Conservation (phyloP, 1,140 invertebrate species). For the Leucophenga varia region DNA sequence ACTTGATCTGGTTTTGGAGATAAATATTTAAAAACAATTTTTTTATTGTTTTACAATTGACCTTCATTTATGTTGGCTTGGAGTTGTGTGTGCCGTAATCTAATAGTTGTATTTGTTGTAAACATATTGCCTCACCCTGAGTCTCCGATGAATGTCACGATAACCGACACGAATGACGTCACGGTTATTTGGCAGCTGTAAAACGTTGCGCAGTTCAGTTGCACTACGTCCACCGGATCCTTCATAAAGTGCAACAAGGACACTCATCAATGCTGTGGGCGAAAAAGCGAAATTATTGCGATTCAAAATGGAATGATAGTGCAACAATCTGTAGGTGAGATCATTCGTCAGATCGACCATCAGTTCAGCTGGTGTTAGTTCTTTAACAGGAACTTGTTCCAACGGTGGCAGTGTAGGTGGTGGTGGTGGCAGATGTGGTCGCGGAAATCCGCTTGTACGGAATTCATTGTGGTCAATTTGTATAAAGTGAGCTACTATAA, state of each 20-base stretch:
- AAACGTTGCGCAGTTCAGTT: constrained; percentile 67
- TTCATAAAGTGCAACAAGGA: constrained; percentile 75
- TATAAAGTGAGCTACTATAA: constrained; percentile 33
- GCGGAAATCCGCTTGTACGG: constrained; percentile 38
- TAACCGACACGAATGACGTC: constrained; percentile 73
- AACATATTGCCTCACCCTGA: constrained; percentile 69
- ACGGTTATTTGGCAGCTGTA: constrained; percentile 69
- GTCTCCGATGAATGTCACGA: constrained; percentile 73
- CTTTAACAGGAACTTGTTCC: constrained; percentile 31
- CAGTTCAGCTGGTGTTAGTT: constrained; percentile 63
- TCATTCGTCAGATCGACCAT: constrained; percentile 79
- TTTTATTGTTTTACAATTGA: no score
- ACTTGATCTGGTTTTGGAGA: no score
- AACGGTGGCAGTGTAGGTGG: constrained; percentile 22
- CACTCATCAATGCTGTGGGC: constrained; percentile 75
- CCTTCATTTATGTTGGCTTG: no score
- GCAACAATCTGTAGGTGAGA: constrained; percentile 69
- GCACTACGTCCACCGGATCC: constrained; percentile 69
- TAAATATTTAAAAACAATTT: no score
- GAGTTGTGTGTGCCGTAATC: no score
- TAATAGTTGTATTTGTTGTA: no score
- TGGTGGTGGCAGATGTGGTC: constrained; percentile 34
- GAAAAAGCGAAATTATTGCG: constrained; percentile 84
- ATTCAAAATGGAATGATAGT: constrained; percentile 66
- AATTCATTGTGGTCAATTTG: constrained; percentile 51